Conservation (phyloP, 2,797 vertebrate species). For the Pempheris klunzingeri region DNA sequence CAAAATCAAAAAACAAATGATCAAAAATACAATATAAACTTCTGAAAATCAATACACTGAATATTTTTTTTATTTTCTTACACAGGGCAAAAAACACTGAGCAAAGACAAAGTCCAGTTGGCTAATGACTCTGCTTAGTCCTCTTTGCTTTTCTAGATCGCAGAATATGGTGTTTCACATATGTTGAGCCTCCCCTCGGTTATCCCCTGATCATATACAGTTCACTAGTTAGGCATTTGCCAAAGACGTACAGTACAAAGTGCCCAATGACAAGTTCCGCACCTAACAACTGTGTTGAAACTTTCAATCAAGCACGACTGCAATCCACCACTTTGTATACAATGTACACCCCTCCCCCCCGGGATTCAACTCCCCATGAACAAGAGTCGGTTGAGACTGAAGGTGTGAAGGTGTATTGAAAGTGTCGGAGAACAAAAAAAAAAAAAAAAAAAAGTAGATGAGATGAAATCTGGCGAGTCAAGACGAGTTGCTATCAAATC, state of each 20-base stretch:
- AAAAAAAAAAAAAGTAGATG: neutral
- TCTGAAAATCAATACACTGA: slow-evolving; percentile 84
- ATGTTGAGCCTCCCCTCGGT: slow-evolving; percentile 49
- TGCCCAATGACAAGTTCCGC: slow-evolving; percentile 73
- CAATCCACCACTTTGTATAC: slow-evolving; percentile 67
- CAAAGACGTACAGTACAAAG: slow-evolving; percentile 78
- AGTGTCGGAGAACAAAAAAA: slow-evolving; percentile 3
- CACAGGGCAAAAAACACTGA: slow-evolving; percentile 80
- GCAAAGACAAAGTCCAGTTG: slow-evolving; percentile 71
- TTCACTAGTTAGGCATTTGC: slow-evolving; percentile 73
- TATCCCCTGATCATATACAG: slow-evolving; percentile 68
- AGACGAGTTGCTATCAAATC: slow-evolving; percentile 36
- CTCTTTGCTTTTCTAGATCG: slow-evolving; percentile 67
- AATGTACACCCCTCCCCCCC: slow-evolving; percentile 41
- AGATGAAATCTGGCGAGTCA: slow-evolving; percentile 37
- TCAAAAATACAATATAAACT: slow-evolving; percentile 88
- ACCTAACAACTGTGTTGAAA: slow-evolving; percentile 69
- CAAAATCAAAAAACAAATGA: slow-evolving; percentile 78
- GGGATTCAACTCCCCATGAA: slow-evolving; percentile 39
- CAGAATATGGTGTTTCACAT: slow-evolving; percentile 75
- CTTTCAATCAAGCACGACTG: slow-evolving; percentile 68
- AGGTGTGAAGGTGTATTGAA: slow-evolving; percentile 41
- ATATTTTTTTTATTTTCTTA: slow-evolving; percentile 68
- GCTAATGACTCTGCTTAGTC: slow-evolving; percentile 70
- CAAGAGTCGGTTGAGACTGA: slow-evolving; percentile 50